Evolutionary conservation across 1,140 invertebrate species (phyloP), one percentile per base, ranked within the genome.

Genomic region (Cepaea nemoralis): DNA sequence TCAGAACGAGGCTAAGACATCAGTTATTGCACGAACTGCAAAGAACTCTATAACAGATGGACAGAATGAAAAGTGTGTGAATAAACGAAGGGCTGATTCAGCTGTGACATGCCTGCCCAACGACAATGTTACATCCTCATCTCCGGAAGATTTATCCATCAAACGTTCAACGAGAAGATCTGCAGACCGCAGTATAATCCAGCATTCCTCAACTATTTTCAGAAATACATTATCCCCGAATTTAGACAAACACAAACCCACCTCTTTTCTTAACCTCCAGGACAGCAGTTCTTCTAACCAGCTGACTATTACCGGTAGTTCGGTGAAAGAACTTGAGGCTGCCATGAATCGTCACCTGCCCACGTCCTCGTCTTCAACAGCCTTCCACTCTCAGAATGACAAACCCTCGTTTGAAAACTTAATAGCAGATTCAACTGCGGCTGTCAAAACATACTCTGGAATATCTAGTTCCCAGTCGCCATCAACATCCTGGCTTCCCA

Each of bases 281-380:
- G 71, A 70, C 45, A 50, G 16, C 1, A 3, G 24, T 22, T 74
- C 77, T 35, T 16, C 42, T 19, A 63, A 31, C 27, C 50, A 14
- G 14, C 6, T 75, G 24, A 40, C 48, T 71, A 75, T 59, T 42
- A 76, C 84, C 8, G 78, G 86, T 16, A 86, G 95, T 2, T 95
- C 95, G 0, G 96, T 97, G 0, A 96, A 97, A 90, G 97, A 98
- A 87, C 92, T 98, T 82, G 97, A 99, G 91, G 96, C 97, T 86
- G 97, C 96, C 22, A 99, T 98, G 97, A 97, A 97, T 33, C 97
- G 98, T 89, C 97, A 98, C 92, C 92, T 98, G 59, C 97, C 97
- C 0, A 66, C 63, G 6, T 31, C 66, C 39, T 19, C 39, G 22
- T 45, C 74, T 31, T 33, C 35, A 16, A 22, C 24, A 35, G 66